phyloP scores from a whole-genome alignment of 2,113 vertebrate genomes.

The Mesocricetus auratus region DNA sequence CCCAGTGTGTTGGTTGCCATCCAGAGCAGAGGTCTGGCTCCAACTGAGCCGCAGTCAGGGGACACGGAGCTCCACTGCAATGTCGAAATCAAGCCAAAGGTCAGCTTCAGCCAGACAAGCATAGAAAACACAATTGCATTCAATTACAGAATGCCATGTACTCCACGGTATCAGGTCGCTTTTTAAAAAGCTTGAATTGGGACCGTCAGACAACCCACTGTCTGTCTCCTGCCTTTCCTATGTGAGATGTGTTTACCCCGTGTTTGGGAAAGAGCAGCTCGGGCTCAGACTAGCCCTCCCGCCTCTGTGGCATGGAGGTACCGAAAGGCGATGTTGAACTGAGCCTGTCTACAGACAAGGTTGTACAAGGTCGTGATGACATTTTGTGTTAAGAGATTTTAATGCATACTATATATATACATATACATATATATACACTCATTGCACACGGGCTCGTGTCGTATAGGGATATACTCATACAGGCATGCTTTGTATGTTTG shows the following conservation, averaged over 20 bases:
- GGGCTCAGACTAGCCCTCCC: background rate
- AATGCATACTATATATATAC: background rate
- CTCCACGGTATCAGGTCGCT: background rate
- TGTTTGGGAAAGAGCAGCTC: background rate
- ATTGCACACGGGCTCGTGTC: background rate
- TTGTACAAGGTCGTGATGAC: background rate
- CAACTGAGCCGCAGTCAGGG: conserved; percentile 9
- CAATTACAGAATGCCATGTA: background rate
- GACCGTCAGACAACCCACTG: background rate
- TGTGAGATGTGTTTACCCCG: background rate
- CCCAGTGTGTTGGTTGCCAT: background rate
- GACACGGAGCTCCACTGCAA: conserved; percentile 1
- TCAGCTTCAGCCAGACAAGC: conserved; percentile 59
- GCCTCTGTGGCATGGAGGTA: background rate
- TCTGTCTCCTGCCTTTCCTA: background rate
- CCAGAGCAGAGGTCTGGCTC: conserved; percentile 26
- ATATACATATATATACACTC: no score
- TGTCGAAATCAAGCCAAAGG: conserved; percentile 69
- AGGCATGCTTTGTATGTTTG: background rate
- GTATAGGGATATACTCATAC: background rate
- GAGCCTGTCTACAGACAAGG: background rate
- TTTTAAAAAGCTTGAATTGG: conserved; percentile 39
- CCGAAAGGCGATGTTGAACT: background rate
- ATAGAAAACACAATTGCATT: conserved; percentile 42
- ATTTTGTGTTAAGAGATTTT: conserved; percentile 8